Evolutionary conservation across 2,888 invertebrate genomes (phyloP), one percentile per base, ranked within the genome.

Genomic region (Athrips mouffetella): DNA sequence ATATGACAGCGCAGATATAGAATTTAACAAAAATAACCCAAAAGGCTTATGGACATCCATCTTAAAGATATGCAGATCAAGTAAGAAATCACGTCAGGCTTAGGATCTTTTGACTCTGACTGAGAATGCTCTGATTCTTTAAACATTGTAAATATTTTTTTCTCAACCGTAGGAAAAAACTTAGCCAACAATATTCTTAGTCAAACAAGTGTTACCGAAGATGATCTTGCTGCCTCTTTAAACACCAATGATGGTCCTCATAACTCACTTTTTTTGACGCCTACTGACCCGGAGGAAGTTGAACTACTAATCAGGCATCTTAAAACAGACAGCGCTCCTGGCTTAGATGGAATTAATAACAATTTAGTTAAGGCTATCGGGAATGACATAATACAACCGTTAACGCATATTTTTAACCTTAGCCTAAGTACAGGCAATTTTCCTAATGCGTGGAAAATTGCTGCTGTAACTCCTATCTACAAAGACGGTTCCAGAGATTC

Each of bases 391-490:
- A 10, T 29, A 3, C 1, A 27, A 5, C 48, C 48, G 3, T 18
- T 48, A 1, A 44, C 44, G 5, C 13, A 35, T 29, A 51, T 53
- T 13, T 49, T 35, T 8, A 50, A 53, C 21, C 20, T 49, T 0
- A 47, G 50, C 15, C 27, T 53, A 0, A 7, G 18, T 2, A 15
- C 45, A 2, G 54, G 51, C 1, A 11, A 18, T 0, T 54, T 54
- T 25, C 50, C 54, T 0, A 13, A 50, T 0, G 2, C 13, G 2
- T 50, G 46, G 48, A 54, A 51, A 10, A 39, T 8, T 5, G 42
- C 54, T 30, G 20, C 27, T 5, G 42, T 54, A 1, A 20, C 29
- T 1, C 54, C 51, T 1, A 48, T 54, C 7, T 39, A 50, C 23
- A 54, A 54, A 31, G 20, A 27, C 8, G 51, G 51, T n/a, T 0